Percentiles rank a stretch among this genome's conserved stretches.
These are phyloP conservation scores for Larimichthys crocea DNA, from an alignment of 2,113 vertebrate species.

Conservation along the genomic window DNA sequence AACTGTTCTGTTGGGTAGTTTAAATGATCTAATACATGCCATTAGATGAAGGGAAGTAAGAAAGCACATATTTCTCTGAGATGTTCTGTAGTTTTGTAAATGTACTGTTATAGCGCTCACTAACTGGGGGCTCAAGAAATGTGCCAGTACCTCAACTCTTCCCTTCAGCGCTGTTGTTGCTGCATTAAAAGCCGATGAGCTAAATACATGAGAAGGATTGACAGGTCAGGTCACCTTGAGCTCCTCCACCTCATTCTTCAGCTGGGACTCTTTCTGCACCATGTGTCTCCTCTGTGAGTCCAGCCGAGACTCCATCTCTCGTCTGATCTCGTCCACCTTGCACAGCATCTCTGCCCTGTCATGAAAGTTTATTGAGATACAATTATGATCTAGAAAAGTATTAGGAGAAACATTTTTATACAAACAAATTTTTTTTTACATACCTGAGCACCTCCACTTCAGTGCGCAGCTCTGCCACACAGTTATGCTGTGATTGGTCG, in stretches of 20 bases:
- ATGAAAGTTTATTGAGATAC: not conserved
- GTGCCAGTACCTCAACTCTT: not conserved
- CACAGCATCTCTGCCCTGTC: conserved; percentile 89
- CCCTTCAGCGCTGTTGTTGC: not conserved
- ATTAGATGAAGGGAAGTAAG: not conserved
- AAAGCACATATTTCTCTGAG: not conserved
- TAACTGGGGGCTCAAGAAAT: not conserved
- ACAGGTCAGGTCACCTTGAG: conserved; percentile 85
- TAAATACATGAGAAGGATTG: not conserved
- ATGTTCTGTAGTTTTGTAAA: not conserved
- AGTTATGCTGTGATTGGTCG: conserved; percentile 88
- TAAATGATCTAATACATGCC: not conserved
- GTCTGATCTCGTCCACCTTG: conserved; percentile 90
- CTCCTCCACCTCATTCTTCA: conserved; percentile 91
- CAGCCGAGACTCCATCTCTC: conserved; percentile 92
- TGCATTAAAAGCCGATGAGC: not conserved
- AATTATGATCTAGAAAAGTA: conserved; percentile 21
- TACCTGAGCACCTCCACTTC: conserved; percentile 91
- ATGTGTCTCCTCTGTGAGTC: conserved; percentile 93
- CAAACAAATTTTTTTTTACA: not conserved
- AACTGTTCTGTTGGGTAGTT: no score
- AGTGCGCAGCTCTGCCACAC: conserved; percentile 87
- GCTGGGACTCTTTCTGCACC: conserved; percentile 91
- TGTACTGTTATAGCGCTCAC: not conserved
- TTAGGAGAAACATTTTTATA: not conserved